Evolutionary conservation across 2,797 vertebrate genomes (phyloP), one percentile per base, ranked within the genome.

Genomic region (Jordanella pulchra): DNA sequence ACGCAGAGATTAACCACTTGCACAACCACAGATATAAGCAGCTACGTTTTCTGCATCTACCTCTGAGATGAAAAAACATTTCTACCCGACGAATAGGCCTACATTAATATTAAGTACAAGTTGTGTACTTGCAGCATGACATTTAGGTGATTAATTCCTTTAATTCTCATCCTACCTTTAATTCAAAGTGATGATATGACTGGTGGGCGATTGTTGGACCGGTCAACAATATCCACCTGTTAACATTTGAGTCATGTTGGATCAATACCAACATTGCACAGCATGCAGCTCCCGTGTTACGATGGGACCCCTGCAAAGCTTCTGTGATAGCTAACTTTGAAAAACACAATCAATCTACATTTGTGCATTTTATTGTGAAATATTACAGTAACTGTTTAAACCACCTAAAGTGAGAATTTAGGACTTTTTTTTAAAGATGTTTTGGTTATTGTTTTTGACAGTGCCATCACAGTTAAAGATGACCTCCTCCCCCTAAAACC

Each of bases 171-270:
- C 58, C 68, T 69, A 50, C 50, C 35, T 27, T 45, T 76, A 69
- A 84, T 73, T 87, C 76, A 80, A 65, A 74, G 80, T 73, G 84
- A 77, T 32, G 47, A 44, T 3, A 3, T 55, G 27, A 66, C 61
- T 48, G 58, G 67, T 44, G 79, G 35, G 23, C 47, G 39, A 14
- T 53, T 39, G 76, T 58, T 65, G 10, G 45, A 51, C 0, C 35
- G 32, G 58, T 68, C 23, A 14, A 44, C n/a, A 21, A 72, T 7
- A 50, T 60, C 72, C 44, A 25, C 76, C 85, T 87, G 86, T 94
- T 95, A 95, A 93, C 93, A 93, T 95, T 94, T 94, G 89, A 94
- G 95, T 95, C 93, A 94, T 81, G 88, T 84, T 76, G 78, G 76
- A 87, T 93, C 89, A 93, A 87, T 84, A 91, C 69, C 85, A 87